A percentile compares a stretch with the other conserved stretches of the same genome.
phyloP scores from a whole-genome alignment of 2,888 invertebrate genomes.

The Sesia apiformis region DNA sequence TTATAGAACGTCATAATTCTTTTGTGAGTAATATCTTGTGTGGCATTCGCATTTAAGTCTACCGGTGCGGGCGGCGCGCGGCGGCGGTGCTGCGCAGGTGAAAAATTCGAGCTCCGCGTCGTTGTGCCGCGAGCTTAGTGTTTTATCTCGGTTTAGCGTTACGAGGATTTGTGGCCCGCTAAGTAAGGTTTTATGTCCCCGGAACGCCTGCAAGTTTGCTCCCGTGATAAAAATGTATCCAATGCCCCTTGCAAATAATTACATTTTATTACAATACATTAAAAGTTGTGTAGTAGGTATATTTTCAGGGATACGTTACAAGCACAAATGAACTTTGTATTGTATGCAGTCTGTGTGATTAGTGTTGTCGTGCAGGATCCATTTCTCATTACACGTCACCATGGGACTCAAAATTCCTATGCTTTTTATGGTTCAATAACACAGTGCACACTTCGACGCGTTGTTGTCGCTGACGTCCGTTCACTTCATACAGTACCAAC shows the following conservation, averaged over 20 bases:
- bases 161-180: slow-evolving; percentile 73
- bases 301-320: too few relatives aligned
- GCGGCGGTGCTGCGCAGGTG: slow-evolving; percentile 41
- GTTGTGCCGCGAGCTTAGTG: slow-evolving; percentile 64
- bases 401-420: too few relatives aligned
- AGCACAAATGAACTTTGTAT: too few relatives aligned
- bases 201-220: slow-evolving; percentile 59
- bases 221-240: slow-evolving; percentile 58
- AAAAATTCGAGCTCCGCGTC: slow-evolving; percentile 64
- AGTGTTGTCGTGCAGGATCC: too few relatives aligned
- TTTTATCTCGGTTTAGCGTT: slow-evolving; percentile 73
- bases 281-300: too few relatives aligned
- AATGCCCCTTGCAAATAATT: slow-evolving; percentile 11
- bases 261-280: background rate
- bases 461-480: too few relatives aligned
- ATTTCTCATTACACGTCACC: too few relatives aligned
- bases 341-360: too few relatives aligned
- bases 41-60: background rate
- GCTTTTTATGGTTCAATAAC: too few relatives aligned
- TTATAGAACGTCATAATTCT: slow-evolving; percentile 62
- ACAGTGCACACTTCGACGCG: too few relatives aligned
- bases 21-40: slow-evolving; percentile 42
- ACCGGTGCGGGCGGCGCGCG: background rate
- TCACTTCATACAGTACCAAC: too few relatives aligned
- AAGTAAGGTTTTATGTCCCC: slow-evolving; percentile 71